phyloP scores from a whole-genome alignment of 2,888 invertebrate genomes.

The Chrysina gloriosa region DNA sequence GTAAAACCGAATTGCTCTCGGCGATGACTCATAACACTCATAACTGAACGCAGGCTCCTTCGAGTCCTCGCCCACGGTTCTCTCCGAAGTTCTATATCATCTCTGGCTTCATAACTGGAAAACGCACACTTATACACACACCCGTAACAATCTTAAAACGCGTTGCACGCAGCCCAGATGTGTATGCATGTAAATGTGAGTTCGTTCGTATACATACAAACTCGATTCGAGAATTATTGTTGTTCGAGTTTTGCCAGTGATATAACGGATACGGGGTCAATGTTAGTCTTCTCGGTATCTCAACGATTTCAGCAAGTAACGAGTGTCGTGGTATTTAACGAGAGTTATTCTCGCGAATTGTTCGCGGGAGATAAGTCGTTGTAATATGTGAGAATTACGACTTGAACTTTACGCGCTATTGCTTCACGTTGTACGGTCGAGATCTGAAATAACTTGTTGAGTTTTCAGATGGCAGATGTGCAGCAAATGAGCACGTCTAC shows the following conservation, averaged over 20 bases:
- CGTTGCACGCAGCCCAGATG: not conserved
- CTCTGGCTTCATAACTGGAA: too few species aligned
- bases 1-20: too few species aligned
- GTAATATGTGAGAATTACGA: not conserved
- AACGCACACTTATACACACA: too few species aligned
- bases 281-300: conserved; percentile 1
- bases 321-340: not conserved
- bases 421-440: not conserved
- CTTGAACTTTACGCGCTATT: not conserved
- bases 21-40: too few species aligned
- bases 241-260: not conserved
- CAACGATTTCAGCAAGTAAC: too few species aligned
- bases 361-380: not conserved
- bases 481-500: too few species aligned
- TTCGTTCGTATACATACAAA: not conserved
- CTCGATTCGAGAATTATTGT: not conserved
- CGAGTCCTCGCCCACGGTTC: too few species aligned
- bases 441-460: not conserved
- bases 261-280: conserved; percentile 1
- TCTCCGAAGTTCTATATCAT: too few species aligned
- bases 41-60: too few species aligned
- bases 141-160: too few species aligned
- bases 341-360: not conserved
- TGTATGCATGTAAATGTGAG: not conserved
- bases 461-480: not conserved